Evolutionary conservation across 2,797 vertebrate genomes (phyloP), one percentile per base, ranked within the genome.

Genomic region (Gambusia yucatana): DNA sequence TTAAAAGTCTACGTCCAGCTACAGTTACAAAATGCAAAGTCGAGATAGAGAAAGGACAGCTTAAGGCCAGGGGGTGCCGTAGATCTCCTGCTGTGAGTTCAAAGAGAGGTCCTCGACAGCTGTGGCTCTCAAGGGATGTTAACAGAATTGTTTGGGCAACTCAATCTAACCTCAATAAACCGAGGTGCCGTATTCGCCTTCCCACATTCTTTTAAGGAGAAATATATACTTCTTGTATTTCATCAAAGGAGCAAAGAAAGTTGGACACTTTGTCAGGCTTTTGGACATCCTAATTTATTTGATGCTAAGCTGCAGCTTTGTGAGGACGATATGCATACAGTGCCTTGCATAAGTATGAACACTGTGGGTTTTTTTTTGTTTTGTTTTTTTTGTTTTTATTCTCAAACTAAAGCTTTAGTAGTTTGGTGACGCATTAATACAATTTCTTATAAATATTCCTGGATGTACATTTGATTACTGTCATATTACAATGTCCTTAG

Each of bases 61-160:
- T 85, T 80, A 88, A 77, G 79, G 79, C 79, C 84, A 59, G 77
- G 82, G 82, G 82, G 88, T 90, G 85, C 82, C 55, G 78, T 73
- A 82, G 91, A 88, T 92, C 93, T 93, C 92, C 94, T 92, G 92
- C 92, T 69, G 87, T 82, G 93, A 84, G 94, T 95, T 96, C 95
- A 96, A 88, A 88, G 87, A 91, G 91, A 95, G 95, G 94, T 94
- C 87, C 91, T 84, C 78, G 82, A 88, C 95, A 95, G 94, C 94
- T 95, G 95, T 92, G 89, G 80, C 76, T 94, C 94, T 91, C 92
- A 72, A 76, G 85, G 91, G 93, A 94, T 88, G 88, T 88, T 89
- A 69, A 79, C 70, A 83, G 72, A 76, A 78, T 73, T 82, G 86
- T 39, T 80, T 13, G 77, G 79, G 77, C 77, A 87, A 89, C 75